Evolutionary conservation across 2,113 vertebrate species (phyloP).

Genomic region (Rhea pennata): DNA sequence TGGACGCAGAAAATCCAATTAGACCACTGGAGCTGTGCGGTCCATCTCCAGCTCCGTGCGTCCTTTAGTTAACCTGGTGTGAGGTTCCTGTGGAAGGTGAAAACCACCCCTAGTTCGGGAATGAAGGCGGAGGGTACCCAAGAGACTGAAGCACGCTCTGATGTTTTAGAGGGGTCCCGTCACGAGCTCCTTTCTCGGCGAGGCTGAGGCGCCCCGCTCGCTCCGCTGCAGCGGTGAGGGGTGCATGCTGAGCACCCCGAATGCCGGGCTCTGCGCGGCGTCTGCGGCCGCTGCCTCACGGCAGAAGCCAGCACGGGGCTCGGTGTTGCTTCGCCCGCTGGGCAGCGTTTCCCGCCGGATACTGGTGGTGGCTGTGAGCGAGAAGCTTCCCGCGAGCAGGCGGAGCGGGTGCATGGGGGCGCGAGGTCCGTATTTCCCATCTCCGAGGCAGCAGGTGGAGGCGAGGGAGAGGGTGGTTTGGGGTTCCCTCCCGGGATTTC

Average conservation of each 20-base stretch:
- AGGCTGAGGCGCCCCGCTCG: neutral
- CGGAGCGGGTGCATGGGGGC: accelerated
- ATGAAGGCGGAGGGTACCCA: neutral
- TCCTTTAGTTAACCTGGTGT: neutral
- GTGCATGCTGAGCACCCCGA: no score
- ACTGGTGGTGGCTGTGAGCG: neutral
- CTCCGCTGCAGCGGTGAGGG: neutral
- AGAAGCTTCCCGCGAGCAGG: neutral
- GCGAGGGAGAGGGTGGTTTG: neutral
- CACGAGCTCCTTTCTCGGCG: no score
- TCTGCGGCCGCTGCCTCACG: no score
- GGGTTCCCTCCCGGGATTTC: neutral
- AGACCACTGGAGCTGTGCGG: neutral
- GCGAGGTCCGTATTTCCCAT: accelerated
- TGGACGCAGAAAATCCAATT: accelerated
- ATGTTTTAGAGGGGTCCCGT: neutral
- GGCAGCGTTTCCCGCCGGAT: accelerated
- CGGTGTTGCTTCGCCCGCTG: no score
- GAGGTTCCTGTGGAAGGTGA: neutral
- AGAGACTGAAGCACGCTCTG: neutral
- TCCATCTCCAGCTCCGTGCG: neutral
- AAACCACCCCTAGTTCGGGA: neutral
- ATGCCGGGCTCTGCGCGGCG: no score
- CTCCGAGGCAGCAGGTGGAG: neutral
- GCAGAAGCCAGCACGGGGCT: no score